Percentiles rank a stretch among this genome's conserved stretches.
Conservation (phyloP, 2,113 vertebrate genomes). For the Suricata suricatta region DNA sequence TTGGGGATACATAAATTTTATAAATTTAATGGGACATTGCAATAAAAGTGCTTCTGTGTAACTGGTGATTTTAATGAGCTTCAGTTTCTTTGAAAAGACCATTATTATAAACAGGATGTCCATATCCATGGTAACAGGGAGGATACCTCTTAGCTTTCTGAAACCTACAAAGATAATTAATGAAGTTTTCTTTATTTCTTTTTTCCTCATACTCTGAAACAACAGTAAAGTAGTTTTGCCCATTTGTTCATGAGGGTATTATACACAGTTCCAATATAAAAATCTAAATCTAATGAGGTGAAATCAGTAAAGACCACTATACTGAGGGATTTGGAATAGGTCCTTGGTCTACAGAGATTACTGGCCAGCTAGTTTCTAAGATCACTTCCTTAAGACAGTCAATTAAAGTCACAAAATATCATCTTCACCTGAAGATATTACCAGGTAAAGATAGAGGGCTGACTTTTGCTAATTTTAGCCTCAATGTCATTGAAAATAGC, state of each 20-base stretch:
- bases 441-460: conserved; percentile 25
- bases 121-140: conserved; percentile 59
- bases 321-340: background rate
- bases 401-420: background rate
- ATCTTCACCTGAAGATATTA: background rate
- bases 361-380: background rate
- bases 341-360: background rate
- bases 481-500: conserved; percentile 50
- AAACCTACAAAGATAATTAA: conserved; percentile 59
- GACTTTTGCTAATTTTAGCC: conserved; percentile 47
- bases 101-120: conserved; percentile 51
- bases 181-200: conserved; percentile 38
- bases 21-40: conserved; percentile 44
- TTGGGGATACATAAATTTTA: conserved; percentile 30
- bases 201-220: background rate
- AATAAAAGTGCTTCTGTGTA: conserved; percentile 26
- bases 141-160: conserved; percentile 37
- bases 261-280: background rate
- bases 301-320: background rate
- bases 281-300: conserved; percentile 11
- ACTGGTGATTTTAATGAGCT: conserved; percentile 54
- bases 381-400: background rate
- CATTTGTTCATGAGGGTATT: conserved; percentile 15
- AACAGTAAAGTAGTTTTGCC: conserved; percentile 37
- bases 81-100: conserved; percentile 51